phyloP scores from a whole-genome alignment of 2,797 vertebrate species.

The Harpagifer antarcticus region DNA sequence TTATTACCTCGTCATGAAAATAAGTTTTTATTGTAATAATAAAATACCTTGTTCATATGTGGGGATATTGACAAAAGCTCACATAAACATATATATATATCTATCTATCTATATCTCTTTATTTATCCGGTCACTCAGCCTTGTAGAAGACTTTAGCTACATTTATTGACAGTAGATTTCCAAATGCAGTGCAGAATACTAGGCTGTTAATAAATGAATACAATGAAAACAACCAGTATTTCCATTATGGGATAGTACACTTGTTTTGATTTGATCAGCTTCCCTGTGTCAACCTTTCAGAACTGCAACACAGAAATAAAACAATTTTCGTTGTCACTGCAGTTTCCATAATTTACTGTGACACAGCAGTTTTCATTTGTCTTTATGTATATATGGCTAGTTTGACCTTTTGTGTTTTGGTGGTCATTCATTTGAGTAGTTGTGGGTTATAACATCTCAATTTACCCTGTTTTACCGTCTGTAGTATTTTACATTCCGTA shows the following conservation, averaged over 20 bases:
- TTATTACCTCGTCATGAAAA: background rate
- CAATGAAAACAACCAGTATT: background rate
- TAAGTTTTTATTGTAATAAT: background rate
- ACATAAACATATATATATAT: no score
- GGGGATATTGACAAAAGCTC: background rate
- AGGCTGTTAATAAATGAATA: background rate
- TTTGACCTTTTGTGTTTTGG: conserved; percentile 1
- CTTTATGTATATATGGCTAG: background rate
- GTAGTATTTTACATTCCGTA: conserved; percentile 1
- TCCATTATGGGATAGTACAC: background rate
- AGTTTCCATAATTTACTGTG: conserved; percentile 5
- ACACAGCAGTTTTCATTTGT: conserved; percentile 11
- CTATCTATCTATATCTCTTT: no score
- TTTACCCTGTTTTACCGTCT: conserved; percentile 7
- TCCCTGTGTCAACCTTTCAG: rapidly evolving
- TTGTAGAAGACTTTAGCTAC: background rate
- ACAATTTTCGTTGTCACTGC: background rate
- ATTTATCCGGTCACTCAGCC: no score
- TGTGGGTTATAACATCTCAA: conserved; percentile 1
- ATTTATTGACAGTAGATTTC: background rate
- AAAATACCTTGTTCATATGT: background rate
- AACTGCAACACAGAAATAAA: background rate
- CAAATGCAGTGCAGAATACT: background rate
- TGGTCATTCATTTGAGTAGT: background rate
- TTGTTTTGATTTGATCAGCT: background rate